A percentile compares a stretch with the other conserved stretches of the same genome.
phyloP scores from a whole-genome alignment of 2,888 invertebrate species.

The Melipona bicolor region DNA sequence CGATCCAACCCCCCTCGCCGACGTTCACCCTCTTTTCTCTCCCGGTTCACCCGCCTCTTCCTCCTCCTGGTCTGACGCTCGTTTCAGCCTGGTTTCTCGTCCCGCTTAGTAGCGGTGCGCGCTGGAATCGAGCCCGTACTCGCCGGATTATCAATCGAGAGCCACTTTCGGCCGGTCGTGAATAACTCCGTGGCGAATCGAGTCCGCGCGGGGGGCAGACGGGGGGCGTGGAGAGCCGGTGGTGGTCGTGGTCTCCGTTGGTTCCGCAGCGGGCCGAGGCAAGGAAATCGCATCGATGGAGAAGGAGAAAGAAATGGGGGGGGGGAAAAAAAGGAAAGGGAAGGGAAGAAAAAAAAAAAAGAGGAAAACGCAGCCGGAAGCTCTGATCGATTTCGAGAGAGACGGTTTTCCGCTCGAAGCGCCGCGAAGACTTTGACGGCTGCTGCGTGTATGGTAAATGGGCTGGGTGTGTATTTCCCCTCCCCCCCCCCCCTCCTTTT shows the following conservation, averaged over 20 bases:
- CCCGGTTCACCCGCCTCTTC: constrained; percentile 28
- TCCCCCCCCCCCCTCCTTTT: neutral
- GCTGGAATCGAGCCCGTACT: constrained; percentile 64
- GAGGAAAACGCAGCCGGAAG: constrained; percentile 45
- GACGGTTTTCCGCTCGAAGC: constrained; percentile 57
- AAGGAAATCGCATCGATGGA: constrained; percentile 39
- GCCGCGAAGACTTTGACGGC: constrained; percentile 35
- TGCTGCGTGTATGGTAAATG: constrained; percentile 9
- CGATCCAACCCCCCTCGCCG: constrained; percentile 50
- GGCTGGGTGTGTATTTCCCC: neutral
- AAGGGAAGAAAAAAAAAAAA: no score
- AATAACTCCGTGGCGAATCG: constrained; percentile 61
- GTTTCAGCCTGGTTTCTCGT: constrained; percentile 40
- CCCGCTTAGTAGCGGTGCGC: constrained; percentile 44
- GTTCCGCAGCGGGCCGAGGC: constrained; percentile 23
- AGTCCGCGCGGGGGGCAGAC: constrained; percentile 26
- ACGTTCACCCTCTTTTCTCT: constrained; percentile 26
- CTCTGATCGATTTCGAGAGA: constrained; percentile 49
- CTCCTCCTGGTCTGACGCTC: neutral
- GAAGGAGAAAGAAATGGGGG: no score
- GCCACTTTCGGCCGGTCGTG: constrained; percentile 69
- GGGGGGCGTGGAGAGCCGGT: neutral
- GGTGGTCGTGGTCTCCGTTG: neutral
- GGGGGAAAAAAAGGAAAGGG: no score
- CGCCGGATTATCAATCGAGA: constrained; percentile 73